Conservation (phyloP, 2,113 vertebrate genomes). For the Panurus biarmicus region DNA sequence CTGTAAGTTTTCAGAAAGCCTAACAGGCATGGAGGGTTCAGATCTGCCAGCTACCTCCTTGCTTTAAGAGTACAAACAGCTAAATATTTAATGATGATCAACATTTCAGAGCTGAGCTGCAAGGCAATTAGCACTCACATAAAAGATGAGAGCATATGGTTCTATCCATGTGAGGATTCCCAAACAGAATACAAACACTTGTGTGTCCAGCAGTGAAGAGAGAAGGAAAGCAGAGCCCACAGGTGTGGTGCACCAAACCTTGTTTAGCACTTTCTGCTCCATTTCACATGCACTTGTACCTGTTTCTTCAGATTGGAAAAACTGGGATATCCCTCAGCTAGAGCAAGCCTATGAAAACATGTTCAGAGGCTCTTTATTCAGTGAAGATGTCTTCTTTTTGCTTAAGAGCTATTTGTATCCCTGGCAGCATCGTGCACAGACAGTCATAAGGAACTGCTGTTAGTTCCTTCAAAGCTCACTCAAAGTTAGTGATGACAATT, state of each 20-base stretch:
- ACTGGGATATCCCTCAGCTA: neutral
- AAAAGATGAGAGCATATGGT: neutral
- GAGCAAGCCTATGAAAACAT: neutral
- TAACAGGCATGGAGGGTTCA: neutral
- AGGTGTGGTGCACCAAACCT: neutral
- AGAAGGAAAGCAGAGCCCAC: neutral
- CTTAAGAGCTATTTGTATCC: neutral
- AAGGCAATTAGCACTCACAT: neutral
- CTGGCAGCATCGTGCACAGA: neutral
- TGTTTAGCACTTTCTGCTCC: neutral
- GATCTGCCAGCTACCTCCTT: neutral
- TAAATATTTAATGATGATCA: neutral
- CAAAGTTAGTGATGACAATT: neutral
- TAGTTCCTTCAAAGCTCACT: neutral
- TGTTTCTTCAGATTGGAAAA: neutral
- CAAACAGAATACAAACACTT: neutral
- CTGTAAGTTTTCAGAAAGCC: neutral
- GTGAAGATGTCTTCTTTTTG: neutral
- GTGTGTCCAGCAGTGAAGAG: neutral
- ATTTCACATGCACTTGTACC: neutral
- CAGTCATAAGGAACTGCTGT: neutral
- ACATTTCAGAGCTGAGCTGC: neutral
- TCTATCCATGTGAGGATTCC: neutral
- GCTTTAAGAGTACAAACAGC: neutral
- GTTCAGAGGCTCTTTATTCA: neutral